These are phyloP conservation scores for Phocoena sinus DNA, from an alignment of 2,113 vertebrate genomes.

Conservation along the genomic window DNA sequence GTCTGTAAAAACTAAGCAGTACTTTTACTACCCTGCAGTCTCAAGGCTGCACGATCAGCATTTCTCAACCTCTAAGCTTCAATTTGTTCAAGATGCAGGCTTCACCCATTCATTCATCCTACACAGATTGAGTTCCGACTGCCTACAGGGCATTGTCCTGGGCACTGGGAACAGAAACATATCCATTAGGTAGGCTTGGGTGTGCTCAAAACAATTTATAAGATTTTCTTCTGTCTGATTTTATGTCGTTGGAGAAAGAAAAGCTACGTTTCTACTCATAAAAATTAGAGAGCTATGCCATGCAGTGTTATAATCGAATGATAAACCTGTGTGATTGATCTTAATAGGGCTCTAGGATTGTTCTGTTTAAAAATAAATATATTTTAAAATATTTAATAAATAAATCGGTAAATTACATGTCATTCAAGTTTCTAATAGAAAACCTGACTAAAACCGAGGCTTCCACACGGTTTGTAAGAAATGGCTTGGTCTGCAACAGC, in stretches of 20 bases:
- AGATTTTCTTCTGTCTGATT: neutral
- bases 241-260: neutral
- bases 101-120: neutral
- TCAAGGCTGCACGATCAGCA: neutral
- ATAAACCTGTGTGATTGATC: neutral
- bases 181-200: neutral
- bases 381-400: neutral
- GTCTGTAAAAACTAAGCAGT: neutral
- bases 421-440: neutral
- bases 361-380: neutral
- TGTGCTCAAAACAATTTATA: neutral
- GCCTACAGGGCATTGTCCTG: neutral
- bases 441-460: neutral
- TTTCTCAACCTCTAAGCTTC: neutral
- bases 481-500: neutral
- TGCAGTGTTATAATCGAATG: neutral
- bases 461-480: neutral
- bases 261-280: neutral
- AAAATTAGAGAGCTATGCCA: neutral
- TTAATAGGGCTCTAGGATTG: neutral
- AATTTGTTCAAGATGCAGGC: neutral
- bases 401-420: neutral
- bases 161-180: neutral
- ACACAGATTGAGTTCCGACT: neutral
- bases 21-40: neutral